A percentile compares a stretch with the other conserved stretches of the same genome.
phyloP scores from a whole-genome alignment of 2,797 vertebrate genomes.

The Danio choprae region DNA sequence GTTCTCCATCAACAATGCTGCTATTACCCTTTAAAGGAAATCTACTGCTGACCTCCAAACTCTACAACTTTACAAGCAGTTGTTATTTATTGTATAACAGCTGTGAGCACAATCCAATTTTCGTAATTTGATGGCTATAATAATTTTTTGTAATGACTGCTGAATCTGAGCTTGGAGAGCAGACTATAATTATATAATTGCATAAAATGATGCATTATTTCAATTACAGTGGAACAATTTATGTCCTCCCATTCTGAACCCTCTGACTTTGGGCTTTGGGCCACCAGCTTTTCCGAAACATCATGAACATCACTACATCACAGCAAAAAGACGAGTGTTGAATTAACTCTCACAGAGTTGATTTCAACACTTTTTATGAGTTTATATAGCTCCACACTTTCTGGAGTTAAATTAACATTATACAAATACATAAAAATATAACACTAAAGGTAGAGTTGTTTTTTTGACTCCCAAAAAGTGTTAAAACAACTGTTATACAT shows the following conservation, averaged over 20 bases:
- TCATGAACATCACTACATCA: not conserved
- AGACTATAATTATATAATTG: conserved; percentile 42
- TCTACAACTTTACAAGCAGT: conserved; percentile 4
- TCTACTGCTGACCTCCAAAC: not conserved
- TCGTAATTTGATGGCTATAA: conserved; percentile 1
- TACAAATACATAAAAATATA: too few relatives aligned
- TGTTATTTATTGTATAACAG: conserved; percentile 19
- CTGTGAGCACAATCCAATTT: conserved; percentile 2
- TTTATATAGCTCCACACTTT: too few relatives aligned
- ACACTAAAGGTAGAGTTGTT: too few relatives aligned
- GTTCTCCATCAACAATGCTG: conserved; percentile 35
- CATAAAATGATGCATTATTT: conserved; percentile 11
- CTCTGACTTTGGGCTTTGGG: conserved; percentile 21
- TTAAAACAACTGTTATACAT: too few relatives aligned
- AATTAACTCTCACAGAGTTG: too few relatives aligned
- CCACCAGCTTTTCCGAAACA: not conserved
- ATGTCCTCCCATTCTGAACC: conserved; percentile 11
- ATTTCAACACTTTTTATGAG: too few relatives aligned
- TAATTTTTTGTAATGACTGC: not conserved
- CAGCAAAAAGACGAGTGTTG: too few relatives aligned
- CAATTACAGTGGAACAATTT: conserved; percentile 52
- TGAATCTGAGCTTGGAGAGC: conserved; percentile 23
- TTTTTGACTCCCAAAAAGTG: too few relatives aligned
- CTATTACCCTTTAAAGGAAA: conserved; percentile 37
- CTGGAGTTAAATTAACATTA: too few relatives aligned